A percentile compares a stretch with the other conserved stretches of the same genome.
Evolutionary conservation across 2,113 vertebrate species (phyloP).

Genomic region (Corydoras maculifer): DNA sequence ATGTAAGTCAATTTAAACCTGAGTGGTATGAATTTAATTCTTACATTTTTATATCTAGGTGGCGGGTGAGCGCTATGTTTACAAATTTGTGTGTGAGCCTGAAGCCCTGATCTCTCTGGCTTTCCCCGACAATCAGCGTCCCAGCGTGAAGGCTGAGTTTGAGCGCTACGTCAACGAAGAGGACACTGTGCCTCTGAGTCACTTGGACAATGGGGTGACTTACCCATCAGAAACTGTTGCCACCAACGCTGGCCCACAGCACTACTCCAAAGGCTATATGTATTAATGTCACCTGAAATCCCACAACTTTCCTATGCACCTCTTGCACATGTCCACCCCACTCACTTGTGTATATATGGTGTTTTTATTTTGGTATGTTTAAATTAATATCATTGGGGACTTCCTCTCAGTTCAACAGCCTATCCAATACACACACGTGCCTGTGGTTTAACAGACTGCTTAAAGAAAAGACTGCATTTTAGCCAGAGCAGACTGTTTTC

Average conservation of each 20-base stretch:
- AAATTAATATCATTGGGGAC: conserved; percentile 72
- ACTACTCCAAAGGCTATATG: conserved; percentile 83
- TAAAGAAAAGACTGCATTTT: conserved; percentile 73
- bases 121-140: conserved; percentile 88
- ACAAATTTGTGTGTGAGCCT: conserved; percentile 97
- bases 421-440: conserved; percentile 62
- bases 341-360: conserved; percentile 58
- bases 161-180: conserved; percentile 86
- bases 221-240: conserved; percentile 70
- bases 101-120: conserved; percentile 92
- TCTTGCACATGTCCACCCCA: conserved; percentile 63
- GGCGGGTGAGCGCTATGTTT: conserved; percentile 95
- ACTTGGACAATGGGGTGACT: conserved; percentile 77
- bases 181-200: conserved; percentile 90
- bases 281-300: conserved; percentile 67
- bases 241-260: conserved; percentile 72
- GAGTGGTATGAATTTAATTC: too few relatives aligned
- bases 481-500: conserved; percentile 38
- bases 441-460: conserved; percentile 68
- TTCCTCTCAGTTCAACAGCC: conserved; percentile 63
- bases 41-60: conserved; percentile 63
- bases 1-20: too few relatives aligned
- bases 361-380: conserved; percentile 56
- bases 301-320: conserved; percentile 36
- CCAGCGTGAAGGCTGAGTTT: conserved; percentile 78